Evolutionary conservation across 53 echinoderm and acorn worm genomes (phyloP), one percentile per base, ranked within the genome.

Genomic region (Astropecten irregularis): DNA sequence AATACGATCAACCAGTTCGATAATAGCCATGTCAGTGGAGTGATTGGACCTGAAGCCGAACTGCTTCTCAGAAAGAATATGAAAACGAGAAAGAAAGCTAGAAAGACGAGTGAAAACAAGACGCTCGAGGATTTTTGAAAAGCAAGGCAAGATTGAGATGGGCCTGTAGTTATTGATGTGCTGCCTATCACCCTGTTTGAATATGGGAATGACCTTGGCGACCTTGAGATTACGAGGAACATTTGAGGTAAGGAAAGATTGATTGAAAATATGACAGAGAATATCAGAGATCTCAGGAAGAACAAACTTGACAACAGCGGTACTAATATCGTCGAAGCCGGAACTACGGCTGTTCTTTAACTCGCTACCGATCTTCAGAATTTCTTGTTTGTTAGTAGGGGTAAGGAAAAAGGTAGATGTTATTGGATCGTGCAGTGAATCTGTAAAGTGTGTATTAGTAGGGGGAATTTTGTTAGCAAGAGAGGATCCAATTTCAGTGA

Each of bases 111-210:
- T 62, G 16, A 26, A 48, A 13, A 81, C 46, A n/a, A 81, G 14
- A 9, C 64, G 4, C 29, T 81, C 81, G 14, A 81, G 47, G 47
- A 81, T 62, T 42, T 81, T 79, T 42, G 53, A 73, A 11, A 62
- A 81, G 30, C 60, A 77, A 2, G 77, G 77, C n/a, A 77, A 60
- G 28, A 77, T 39, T 26, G 47, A 81, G 63, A 81, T 81, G 3
- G 81, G 64, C 3, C 46, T 4, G 4, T 62, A 81, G 49, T 81
- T 81, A 2, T 13, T 27, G 10, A 81, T 40, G 4, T 81, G 22
- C 13, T 38, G 14, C 21, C 27, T 46, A 6, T 81, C 64, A 3
- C 81, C 81, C 4, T 10, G 11, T 63, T 63, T 81, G 31, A 31
- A 46, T 11, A 61, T 18, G 10, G 61, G 61, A 9, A 18, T 61